A percentile compares a stretch with the other conserved stretches of the same genome.
phyloP scores from a whole-genome alignment of 2,113 vertebrate species.

The Nyctereutes procyonoides region DNA sequence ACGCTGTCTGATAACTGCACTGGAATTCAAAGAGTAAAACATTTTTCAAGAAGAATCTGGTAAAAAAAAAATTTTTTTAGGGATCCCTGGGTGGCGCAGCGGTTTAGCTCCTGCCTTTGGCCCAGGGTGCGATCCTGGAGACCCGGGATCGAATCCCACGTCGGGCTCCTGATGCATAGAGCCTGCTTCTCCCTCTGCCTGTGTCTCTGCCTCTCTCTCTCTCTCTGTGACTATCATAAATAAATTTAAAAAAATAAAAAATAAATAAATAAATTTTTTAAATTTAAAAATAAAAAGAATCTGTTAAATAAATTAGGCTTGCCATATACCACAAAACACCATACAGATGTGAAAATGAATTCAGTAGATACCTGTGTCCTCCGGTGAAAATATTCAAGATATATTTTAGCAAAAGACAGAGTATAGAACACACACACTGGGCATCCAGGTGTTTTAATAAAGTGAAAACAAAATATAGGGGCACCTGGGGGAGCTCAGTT shows the following conservation, averaged over 20 bases:
- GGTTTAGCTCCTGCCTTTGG: too few species aligned
- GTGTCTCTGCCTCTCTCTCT: too few species aligned
- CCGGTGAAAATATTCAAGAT: not conserved
- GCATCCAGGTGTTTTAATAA: not conserved
- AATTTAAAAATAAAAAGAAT: not conserved
- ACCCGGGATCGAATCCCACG: too few species aligned
- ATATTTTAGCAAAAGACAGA: not conserved
- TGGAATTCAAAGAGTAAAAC: not conserved
- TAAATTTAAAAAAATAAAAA: too few species aligned
- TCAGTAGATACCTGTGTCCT: not conserved
- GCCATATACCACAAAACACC: not conserved
- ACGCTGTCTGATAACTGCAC: not conserved
- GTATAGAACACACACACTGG: not conserved
- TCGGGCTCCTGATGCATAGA: too few species aligned
- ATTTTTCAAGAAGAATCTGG: not conserved
- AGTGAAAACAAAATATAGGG: not conserved
- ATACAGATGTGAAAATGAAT: not conserved
- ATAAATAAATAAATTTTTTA: too few species aligned
- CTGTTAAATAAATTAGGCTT: not conserved
- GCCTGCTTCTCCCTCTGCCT: too few species aligned
- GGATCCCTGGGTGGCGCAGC: too few species aligned
- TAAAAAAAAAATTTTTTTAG: too few species aligned
- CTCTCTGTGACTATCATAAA: too few species aligned
- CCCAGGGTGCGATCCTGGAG: too few species aligned
- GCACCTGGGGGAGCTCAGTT: too few species aligned